phyloP scores from a whole-genome alignment of 2,888 invertebrate genomes.

The Noctuana brunneofusca region DNA sequence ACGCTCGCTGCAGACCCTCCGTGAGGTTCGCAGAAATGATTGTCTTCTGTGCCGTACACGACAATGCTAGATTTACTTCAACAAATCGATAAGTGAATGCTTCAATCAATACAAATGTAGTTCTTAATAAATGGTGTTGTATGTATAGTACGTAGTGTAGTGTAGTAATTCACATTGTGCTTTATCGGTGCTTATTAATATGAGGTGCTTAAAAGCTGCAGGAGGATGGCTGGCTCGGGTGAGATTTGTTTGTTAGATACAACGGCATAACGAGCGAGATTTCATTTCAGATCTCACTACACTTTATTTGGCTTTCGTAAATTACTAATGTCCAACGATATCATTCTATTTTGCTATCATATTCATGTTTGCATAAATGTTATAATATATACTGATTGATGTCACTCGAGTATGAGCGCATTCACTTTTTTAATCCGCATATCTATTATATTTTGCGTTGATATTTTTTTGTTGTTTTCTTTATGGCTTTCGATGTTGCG shows the following conservation, averaged over 20 bases:
- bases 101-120: constrained; percentile 62
- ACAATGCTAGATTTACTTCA: constrained; percentile 72
- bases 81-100: constrained; percentile 75
- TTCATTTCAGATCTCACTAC: constrained; percentile 74
- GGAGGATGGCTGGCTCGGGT: constrained; percentile 81
- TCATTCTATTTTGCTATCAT: constrained; percentile 53
- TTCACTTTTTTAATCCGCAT: not conserved
- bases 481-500: constrained; percentile 19
- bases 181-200: constrained; percentile 66
- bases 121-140: constrained; percentile 44
- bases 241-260: constrained; percentile 71
- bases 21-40: constrained; percentile 71
- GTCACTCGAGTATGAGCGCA: not conserved
- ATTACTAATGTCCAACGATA: constrained; percentile 57
- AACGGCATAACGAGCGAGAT: constrained; percentile 67
- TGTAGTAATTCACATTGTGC: constrained; percentile 57
- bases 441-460: not conserved
- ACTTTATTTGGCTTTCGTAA: constrained; percentile 68
- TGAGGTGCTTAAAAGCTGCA: constrained; percentile 79
- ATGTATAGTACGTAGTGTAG: constrained; percentile 35
- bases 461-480: not conserved
- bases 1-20: constrained; percentile 64
- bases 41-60: constrained; percentile 60
- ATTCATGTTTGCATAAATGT: constrained; percentile 25
- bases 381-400: not conserved